phyloP scores from a whole-genome alignment of 2,113 vertebrate genomes.

The Corythornis madagascariensis region DNA sequence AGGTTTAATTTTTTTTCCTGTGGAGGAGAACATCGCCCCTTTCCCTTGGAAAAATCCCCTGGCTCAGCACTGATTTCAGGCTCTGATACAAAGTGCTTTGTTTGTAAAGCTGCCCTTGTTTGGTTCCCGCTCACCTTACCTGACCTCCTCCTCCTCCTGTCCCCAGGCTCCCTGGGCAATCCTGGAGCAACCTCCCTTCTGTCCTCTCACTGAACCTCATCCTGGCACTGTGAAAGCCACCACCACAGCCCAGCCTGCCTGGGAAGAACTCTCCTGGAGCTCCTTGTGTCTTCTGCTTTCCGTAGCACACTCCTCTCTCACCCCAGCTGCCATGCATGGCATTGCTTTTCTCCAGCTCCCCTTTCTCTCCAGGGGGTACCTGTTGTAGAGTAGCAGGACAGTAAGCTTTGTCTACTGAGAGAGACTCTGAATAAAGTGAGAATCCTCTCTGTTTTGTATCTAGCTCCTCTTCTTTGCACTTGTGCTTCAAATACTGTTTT shows the following conservation, averaged over 20 bases:
- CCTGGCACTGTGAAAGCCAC: neutral
- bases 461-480: neutral
- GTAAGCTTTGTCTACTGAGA: neutral
- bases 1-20: neutral
- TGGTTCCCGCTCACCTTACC: neutral
- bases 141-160: slow-evolving; percentile 26
- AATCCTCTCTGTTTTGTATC: neutral
- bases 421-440: neutral
- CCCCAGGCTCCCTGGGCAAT: neutral
- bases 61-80: slow-evolving; percentile 52
- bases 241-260: neutral
- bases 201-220: neutral
- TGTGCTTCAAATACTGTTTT: neutral
- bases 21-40: neutral
- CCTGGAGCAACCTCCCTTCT: neutral
- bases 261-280: neutral
- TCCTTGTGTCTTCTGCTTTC: rapidly evolving
- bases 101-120: slow-evolving; percentile 57
- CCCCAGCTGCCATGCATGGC: rapidly evolving
- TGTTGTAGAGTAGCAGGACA: neutral
- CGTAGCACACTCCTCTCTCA: rapidly evolving
- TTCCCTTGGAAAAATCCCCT: slow-evolving; percentile 34
- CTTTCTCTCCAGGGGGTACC: neutral
- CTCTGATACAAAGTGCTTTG: neutral
- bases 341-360: neutral